These are phyloP conservation scores for Drosophila siamana DNA, from an alignment of 2,888 invertebrate genomes.

Conservation along the genomic window DNA sequence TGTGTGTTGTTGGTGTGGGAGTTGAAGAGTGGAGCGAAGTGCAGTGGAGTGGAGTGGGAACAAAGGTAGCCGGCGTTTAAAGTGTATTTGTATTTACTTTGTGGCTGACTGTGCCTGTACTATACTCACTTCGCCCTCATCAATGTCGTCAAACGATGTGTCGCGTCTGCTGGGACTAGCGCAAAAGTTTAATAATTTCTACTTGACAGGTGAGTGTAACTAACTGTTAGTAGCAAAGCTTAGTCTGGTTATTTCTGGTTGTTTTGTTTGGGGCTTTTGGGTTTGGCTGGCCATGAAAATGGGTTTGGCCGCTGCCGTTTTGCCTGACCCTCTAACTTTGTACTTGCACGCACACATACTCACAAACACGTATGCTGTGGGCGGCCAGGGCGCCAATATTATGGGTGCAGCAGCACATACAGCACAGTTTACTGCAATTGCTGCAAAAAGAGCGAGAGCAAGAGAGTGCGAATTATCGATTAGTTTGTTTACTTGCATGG, in stretches of 20 bases:
- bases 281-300: constrained; percentile 52
- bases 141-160: constrained; percentile 84
- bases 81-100: constrained; percentile 57
- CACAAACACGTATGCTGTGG: constrained; percentile 35
- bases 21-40: constrained; percentile 13
- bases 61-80: constrained; percentile 66
- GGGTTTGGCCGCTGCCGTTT: constrained; percentile 52
- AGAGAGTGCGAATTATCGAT: constrained; percentile 62
- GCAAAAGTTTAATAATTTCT: constrained; percentile 95
- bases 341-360: constrained; percentile 20
- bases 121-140: constrained; percentile 29
- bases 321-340: constrained; percentile 22
- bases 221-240: constrained; percentile 29
- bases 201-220: constrained; percentile 93
- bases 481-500: constrained; percentile 59
- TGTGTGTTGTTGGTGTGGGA: constrained; percentile 26
- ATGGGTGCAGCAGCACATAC: constrained; percentile 47
- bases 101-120: constrained; percentile 42
- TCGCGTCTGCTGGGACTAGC: constrained; percentile 92
- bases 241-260: constrained; percentile 10
- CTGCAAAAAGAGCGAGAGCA: constrained; percentile 46
- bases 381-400: constrained; percentile 55
- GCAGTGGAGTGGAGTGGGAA: constrained; percentile 47
- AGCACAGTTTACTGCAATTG: constrained; percentile 53
- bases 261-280: neutral